phyloP scores from a whole-genome alignment of 92 coral and sea anemone genomes.

The Umimayanthus chanpuru region DNA sequence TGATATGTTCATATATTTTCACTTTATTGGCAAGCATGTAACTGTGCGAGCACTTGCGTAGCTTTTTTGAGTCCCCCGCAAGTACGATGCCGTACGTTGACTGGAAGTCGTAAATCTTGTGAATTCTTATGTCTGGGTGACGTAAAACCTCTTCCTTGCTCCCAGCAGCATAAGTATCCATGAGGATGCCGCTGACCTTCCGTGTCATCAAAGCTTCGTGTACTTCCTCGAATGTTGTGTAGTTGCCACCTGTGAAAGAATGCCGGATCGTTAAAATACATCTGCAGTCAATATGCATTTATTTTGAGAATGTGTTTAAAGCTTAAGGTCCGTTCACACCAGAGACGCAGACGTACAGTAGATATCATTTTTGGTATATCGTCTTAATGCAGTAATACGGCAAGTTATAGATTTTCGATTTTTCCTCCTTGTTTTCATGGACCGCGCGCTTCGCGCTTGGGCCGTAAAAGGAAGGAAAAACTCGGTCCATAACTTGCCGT shows the following conservation, averaged over 20 bases:
- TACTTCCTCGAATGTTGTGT: conserved; percentile 31
- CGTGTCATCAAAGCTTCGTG: conserved; percentile 18
- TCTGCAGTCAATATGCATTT: too few relatives aligned
- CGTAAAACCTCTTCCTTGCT: conserved; percentile 1
- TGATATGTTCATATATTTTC: not conserved
- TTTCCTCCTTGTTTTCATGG: too few relatives aligned
- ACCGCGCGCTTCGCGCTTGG: too few relatives aligned
- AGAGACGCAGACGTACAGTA: too few relatives aligned
- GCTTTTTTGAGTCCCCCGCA: conserved; percentile 24
- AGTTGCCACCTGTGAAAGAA: conserved; percentile 18
- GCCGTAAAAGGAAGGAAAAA: too few relatives aligned
- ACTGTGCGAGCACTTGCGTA: conserved; percentile 13
- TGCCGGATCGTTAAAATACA: not conserved
- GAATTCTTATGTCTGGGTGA: conserved; percentile 25
- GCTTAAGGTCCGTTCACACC: too few relatives aligned
- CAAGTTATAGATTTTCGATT: too few relatives aligned
- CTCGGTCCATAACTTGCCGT: too few relatives aligned
- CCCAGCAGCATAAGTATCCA: conserved; percentile 35
- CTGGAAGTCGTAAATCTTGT: conserved; percentile 35
- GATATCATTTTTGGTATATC: too few relatives aligned
- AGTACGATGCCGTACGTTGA: conserved; percentile 40
- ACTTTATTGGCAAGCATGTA: conserved; percentile 29
- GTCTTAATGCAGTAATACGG: too few relatives aligned
- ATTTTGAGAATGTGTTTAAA: too few relatives aligned
- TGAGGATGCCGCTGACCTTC: conserved; percentile 28